Evolutionary conservation across 2,888 invertebrate genomes (phyloP), one percentile per base, ranked within the genome.

Genomic region (Auanema freiburgensis): DNA sequence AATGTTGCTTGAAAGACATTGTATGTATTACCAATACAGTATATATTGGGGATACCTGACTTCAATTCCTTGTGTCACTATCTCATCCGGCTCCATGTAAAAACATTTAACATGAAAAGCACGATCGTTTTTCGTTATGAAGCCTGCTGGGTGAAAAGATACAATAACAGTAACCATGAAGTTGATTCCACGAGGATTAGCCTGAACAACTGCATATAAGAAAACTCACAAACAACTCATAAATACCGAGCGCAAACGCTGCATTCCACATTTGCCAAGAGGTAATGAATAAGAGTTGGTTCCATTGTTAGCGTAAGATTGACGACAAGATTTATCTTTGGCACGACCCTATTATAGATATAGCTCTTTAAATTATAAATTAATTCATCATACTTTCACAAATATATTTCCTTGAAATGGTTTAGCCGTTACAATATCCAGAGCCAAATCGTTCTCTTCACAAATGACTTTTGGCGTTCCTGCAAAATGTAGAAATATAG

Each of bases 251-350:
- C 83, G 62, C 18, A 83, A 65, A 40, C 82, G 52, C 51, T 80
- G 80, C 83, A 83, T 83, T 58, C 83, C 83, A 60, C 83, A 83
- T 42, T 78, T 78, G 10, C 83, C 83, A 8, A 83, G 71, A n/a
- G 76, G 74, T 1, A 83, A 67, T 2, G 77, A 73, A 64, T 83
- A 83, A 1, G 77, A 71, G 57, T 78, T 79, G 54, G 77, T 80
- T 8, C 76, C 77, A 57, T 78, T 77, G 60, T 78, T 72, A 33
- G 78, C 72, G 56, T 79, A 79, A 14, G 76, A 77, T 53, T 79
- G 76, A 8, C 79, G 69, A 56, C 83, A 83, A 1, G 72, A 68
- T 33, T 78, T 73, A 65, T 83, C 83, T 61, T 80, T 79, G 41
- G 81, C 80, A 3, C 79, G 63, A 50, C 82, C 82, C 67, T 59